These are phyloP conservation scores for Anthopleura xanthogrammica DNA, from an alignment of 92 coral and sea anemone species.

Conservation along the genomic window DNA sequence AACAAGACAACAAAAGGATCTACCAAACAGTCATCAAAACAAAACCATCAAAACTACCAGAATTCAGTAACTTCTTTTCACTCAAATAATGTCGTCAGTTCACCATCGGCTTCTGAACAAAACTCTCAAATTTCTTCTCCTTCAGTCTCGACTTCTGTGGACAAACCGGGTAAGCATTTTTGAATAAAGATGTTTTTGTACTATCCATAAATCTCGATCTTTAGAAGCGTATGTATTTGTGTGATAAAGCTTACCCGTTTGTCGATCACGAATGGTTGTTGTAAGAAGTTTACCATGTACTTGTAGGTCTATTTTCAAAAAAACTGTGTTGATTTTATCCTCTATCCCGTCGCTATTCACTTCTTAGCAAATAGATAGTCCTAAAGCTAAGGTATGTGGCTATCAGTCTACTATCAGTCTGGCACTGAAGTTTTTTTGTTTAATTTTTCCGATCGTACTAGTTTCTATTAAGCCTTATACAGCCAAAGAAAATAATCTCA, in stretches of 20 bases:
- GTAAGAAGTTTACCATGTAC: neutral
- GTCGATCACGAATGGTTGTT: neutral
- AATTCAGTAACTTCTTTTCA: constrained; percentile 7
- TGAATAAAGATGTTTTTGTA: neutral
- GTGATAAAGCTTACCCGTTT: neutral
- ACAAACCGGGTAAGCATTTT: constrained; percentile 11
- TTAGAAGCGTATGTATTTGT: neutral
- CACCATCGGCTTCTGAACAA: constrained; percentile 25
- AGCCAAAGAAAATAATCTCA: too few species aligned
- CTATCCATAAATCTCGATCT: neutral
- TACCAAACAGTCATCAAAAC: neutral
- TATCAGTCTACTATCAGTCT: neutral
- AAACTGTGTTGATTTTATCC: neutral
- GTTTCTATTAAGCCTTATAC: too few species aligned
- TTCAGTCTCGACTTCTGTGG: neutral
- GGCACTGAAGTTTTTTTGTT: too few species aligned
- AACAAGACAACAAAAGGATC: constrained; percentile 1
- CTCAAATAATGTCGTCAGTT: constrained; percentile 14
- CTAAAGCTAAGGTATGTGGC: neutral
- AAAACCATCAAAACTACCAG: neutral
- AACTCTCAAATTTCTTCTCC: constrained; percentile 20
- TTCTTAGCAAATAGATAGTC: neutral
- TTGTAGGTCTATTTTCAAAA: neutral
- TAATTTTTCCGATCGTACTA: too few species aligned
- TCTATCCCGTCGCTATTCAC: neutral